Evolutionary conservation across 2,888 invertebrate species (phyloP), one percentile per base, ranked within the genome.

Genomic region (Cheilosia impressa): DNA sequence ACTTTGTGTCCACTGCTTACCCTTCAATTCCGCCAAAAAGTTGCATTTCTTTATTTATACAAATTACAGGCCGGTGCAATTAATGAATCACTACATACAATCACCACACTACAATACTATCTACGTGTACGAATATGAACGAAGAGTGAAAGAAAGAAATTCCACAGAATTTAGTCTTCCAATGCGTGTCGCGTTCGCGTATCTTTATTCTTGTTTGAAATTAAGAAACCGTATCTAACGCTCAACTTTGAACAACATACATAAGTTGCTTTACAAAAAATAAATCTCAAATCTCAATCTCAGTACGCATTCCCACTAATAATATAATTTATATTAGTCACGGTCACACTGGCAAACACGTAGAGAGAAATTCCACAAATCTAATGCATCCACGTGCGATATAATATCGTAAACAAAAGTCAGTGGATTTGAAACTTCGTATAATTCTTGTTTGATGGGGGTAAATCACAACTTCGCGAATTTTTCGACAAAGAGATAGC

Each of bases 21-120:
- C 85, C 85, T 81, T 85, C 85, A 72, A 85, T 81, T 66, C 85
- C 85, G 57, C 85, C 85, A 77, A 85, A 85, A 58, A 72, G 47
- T 55, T 81, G 76, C 85, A 85, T 85, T 62, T 41, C 55, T 31
- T 66, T 60, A 53, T 71, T 84, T 79, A 69, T 71, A 52, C 4
- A 45, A 62, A 55, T 65, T 83, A 17, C 38, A 43, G 6, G 34
- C 69, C 78, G 77, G 69, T 47, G 38, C 71, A 45, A 45, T 53
- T 34, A 38, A 3, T 38, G 38, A 45, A 60, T 58, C 57, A 47
- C 66, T 43, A 13, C 38, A 50, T 55, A 50, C 65, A 65, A 50
- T 58, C 57, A 63, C 73, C 27, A 15, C 47, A 15, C 34, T 22
- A 31, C 27, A n/a, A n/a, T n/a, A 60, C 10, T 68, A 50, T 43